Evolutionary conservation across 2,113 vertebrate species (phyloP).

Genomic region (Dromaius novaehollandiae): DNA sequence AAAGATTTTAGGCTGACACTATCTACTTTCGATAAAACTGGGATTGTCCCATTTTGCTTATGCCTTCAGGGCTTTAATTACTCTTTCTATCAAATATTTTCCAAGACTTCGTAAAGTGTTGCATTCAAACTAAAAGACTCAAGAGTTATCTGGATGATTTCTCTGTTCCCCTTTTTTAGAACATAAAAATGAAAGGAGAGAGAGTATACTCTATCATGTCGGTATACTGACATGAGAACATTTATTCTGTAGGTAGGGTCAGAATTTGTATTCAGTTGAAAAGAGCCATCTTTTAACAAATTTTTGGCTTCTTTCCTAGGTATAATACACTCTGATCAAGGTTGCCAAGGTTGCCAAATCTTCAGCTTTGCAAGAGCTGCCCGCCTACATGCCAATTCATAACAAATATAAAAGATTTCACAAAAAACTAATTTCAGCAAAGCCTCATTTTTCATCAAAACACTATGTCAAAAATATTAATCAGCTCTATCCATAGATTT

Average conservation of each 20-base stretch:
- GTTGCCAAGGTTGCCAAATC: slow-evolving; percentile 30
- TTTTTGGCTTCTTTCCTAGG: neutral
- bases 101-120: neutral
- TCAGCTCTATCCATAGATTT: slow-evolving; percentile 38
- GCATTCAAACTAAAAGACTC: neutral
- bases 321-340: neutral
- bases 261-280: neutral
- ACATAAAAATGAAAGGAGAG: neutral
- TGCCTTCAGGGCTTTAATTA: neutral
- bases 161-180: neutral
- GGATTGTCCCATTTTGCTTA: neutral
- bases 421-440: slow-evolving; percentile 2
- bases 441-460: slow-evolving; percentile 50
- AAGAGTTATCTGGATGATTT: neutral
- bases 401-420: slow-evolving; percentile 18
- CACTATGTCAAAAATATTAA: slow-evolving; percentile 51
- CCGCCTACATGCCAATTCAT: neutral
- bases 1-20: neutral
- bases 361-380: slow-evolving; percentile 9
- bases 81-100: neutral
- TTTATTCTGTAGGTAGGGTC: neutral
- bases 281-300: neutral
- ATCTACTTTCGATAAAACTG: neutral
- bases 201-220: neutral
- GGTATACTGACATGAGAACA: neutral